Percentiles rank a stretch among this genome's conserved stretches.
Evolutionary conservation across 2,888 invertebrate genomes (phyloP).

Genomic region (Agriotes lineatus): DNA sequence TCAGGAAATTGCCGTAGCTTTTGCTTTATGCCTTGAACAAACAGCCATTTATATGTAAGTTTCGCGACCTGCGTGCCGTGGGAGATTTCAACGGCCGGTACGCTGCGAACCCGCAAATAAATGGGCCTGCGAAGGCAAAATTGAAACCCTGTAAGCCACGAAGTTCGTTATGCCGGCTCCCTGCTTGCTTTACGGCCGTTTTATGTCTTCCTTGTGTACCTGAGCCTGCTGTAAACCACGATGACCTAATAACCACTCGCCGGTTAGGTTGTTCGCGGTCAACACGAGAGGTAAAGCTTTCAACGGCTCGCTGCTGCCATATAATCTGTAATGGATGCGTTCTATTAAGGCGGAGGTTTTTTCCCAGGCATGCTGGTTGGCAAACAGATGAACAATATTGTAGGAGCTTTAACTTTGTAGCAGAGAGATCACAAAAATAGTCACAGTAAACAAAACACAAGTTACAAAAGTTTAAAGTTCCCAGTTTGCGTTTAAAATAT

Average conservation of each 20-base stretch:
- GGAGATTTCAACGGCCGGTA: neutral
- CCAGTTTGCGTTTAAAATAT: too few relatives aligned
- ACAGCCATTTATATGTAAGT: too few relatives aligned
- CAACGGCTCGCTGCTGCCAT: slow-evolving; percentile 6
- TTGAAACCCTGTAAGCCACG: neutral
- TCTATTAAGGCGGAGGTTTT: too few relatives aligned
- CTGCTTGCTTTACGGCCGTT: neutral
- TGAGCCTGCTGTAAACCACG: slow-evolving; percentile 21
- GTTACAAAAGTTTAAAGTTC: too few relatives aligned
- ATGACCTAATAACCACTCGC: slow-evolving; percentile 35
- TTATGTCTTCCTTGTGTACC: slow-evolving; percentile 16
- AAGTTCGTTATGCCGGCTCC: slow-evolving; percentile 1
- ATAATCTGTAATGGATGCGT: slow-evolving; percentile 17
- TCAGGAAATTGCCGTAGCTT: too few relatives aligned
- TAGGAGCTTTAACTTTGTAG: too few relatives aligned
- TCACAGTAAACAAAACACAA: too few relatives aligned
- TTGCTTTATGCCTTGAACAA: too few relatives aligned
- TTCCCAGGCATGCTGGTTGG: too few relatives aligned
- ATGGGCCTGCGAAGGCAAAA: neutral
- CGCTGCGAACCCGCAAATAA: neutral
- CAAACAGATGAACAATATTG: too few relatives aligned
- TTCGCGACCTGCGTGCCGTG: neutral
- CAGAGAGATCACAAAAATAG: too few relatives aligned
- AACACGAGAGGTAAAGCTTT: slow-evolving; percentile 20
- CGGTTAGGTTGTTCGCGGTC: slow-evolving; percentile 35